Conservation (phyloP, 2,797 vertebrate species). For the Acanthurus tractus region DNA sequence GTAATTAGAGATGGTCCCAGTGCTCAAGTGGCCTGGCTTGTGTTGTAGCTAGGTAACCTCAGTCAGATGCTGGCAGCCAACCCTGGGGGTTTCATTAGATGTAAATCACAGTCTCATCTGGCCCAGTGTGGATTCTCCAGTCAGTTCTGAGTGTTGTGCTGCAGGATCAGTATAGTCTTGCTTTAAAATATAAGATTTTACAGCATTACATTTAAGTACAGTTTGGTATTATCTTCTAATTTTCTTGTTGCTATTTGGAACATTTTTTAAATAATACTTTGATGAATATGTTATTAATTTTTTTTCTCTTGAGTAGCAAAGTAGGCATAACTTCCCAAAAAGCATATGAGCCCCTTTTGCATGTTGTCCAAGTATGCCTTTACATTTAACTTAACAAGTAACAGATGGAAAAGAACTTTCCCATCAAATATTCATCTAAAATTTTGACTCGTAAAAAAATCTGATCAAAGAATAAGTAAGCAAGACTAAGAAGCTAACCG, state of each 20-base stretch:
- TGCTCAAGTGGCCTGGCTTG: constrained; percentile 63
- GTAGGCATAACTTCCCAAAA: not conserved
- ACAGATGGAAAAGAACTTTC: not conserved
- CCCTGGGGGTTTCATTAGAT: constrained; percentile 69
- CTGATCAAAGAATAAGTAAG: not conserved
- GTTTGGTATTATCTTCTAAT: not conserved
- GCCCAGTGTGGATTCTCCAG: constrained; percentile 37
- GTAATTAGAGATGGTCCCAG: constrained; percentile 76
- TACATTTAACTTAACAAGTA: no score
- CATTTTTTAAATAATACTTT: not conserved
- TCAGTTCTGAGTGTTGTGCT: constrained; percentile 23
- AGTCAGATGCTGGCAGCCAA: constrained; percentile 64
- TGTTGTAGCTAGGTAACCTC: constrained; percentile 78
- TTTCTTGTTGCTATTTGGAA: not conserved
- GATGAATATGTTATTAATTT: not conserved
- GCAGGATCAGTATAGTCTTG: constrained; percentile 13
- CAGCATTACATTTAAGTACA: not conserved
- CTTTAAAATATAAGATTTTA: constrained; percentile 12
- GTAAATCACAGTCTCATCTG: constrained; percentile 55
- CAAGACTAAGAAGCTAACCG: not conserved
- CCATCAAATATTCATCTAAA: not conserved
- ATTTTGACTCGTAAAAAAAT: not conserved
- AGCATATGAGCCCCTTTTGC: not conserved
- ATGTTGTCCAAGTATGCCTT: not conserved
- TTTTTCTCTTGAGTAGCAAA: not conserved